Evolutionary conservation across 2,888 invertebrate species (phyloP).

Genomic region (Dicyrtomina minuta): DNA sequence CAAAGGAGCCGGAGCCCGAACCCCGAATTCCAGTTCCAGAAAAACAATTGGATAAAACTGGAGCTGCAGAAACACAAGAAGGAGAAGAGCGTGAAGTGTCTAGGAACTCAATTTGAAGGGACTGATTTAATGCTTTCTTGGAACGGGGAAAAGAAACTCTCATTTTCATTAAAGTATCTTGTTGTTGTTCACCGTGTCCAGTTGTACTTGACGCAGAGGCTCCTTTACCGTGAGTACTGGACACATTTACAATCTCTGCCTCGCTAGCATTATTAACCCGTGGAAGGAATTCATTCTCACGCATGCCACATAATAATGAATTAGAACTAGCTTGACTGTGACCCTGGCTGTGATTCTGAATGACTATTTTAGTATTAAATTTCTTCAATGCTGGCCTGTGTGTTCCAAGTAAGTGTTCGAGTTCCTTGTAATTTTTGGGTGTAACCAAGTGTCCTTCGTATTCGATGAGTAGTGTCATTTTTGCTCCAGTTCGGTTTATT

Average conservation of each 20-base stretch:
- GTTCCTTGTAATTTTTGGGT: conserved; percentile 30
- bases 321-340: neutral
- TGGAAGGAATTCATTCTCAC: too few species aligned
- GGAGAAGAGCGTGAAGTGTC: neutral
- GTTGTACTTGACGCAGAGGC: too few species aligned
- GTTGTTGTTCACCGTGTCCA: neutral
- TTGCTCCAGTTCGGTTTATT: conserved; percentile 38
- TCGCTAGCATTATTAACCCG: too few species aligned
- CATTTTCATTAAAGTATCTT: conserved; percentile 10
- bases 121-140: neutral
- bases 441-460: conserved; percentile 35
- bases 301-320: neutral
- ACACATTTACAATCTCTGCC: too few species aligned
- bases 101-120: conserved; percentile 8
- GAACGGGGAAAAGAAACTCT: neutral
- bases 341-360: neutral
- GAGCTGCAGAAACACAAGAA: too few species aligned
- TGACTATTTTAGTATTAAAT: neutral
- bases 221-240: too few species aligned
- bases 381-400: conserved; percentile 11
- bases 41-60: neutral
- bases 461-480: conserved; percentile 24
- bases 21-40: too few species aligned
- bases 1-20: too few species aligned
- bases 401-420: conserved; percentile 15